Conservation (phyloP, 2,113 vertebrate species). For the Erythrocebus patas region DNA sequence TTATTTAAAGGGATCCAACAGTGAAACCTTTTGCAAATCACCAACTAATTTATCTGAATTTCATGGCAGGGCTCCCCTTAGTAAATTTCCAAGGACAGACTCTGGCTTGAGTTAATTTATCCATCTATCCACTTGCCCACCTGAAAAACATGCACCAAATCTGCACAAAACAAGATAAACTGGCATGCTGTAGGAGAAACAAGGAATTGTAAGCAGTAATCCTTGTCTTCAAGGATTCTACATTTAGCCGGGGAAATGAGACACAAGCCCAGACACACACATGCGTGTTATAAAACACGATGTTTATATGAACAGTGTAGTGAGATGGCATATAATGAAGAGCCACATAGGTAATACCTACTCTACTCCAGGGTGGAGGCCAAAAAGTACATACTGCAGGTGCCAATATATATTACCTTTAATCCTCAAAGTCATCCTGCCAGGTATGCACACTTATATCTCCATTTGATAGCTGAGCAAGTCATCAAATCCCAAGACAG, state of each 20-base stretch:
- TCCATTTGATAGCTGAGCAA: neutral
- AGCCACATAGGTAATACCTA: neutral
- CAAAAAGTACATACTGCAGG: neutral
- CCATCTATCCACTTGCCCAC: neutral
- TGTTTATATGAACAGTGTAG: neutral
- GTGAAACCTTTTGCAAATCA: conserved; percentile 57
- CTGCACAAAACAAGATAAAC: neutral
- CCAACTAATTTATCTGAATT: conserved; percentile 36
- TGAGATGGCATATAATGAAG: neutral
- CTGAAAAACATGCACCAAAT: neutral
- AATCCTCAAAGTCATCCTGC: neutral
- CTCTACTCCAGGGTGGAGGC: neutral
- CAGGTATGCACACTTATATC: neutral
- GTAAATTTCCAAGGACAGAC: neutral
- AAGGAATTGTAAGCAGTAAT: neutral
- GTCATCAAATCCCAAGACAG: neutral
- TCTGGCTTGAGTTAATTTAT: neutral
- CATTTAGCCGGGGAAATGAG: neutral
- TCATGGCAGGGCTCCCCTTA: neutral
- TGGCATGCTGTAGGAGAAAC: neutral
- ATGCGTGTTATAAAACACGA: neutral
- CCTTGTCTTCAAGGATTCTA: neutral
- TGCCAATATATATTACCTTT: neutral
- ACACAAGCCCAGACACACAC: neutral
- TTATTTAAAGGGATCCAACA: conserved; percentile 46